phyloP scores from a whole-genome alignment of 2,797 vertebrate species.

The Sebastes reedi region DNA sequence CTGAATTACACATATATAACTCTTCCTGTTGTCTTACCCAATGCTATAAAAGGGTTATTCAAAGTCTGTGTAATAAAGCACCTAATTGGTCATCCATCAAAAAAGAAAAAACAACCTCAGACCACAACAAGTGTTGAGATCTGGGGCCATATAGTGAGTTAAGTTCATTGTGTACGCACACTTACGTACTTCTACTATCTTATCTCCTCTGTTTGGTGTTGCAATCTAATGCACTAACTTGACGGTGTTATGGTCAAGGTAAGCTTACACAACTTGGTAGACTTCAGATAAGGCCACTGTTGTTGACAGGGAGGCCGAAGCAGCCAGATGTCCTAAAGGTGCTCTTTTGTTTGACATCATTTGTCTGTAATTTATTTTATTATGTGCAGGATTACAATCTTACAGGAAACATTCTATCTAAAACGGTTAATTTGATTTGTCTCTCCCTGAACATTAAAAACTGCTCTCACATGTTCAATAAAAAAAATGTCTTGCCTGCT shows the following conservation, averaged over 20 bases:
- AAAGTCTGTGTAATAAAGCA: background rate
- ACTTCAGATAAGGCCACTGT: slow-evolving; percentile 68
- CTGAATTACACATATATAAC: background rate
- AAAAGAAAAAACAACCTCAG: background rate
- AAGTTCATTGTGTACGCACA: slow-evolving; percentile 40
- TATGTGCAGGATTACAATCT: background rate
- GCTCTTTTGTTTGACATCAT: background rate
- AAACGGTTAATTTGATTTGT: background rate
- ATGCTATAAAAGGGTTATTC: background rate
- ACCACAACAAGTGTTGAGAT: background rate
- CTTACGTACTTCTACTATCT: slow-evolving; percentile 67
- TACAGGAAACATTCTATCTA: background rate
- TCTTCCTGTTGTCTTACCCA: too few relatives aligned
- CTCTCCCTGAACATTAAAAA: background rate
- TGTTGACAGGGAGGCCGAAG: slow-evolving; percentile 26
- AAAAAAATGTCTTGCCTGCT: background rate
- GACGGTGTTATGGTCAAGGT: slow-evolving; percentile 69
- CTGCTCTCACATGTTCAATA: slow-evolving; percentile 2
- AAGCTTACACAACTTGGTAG: slow-evolving; percentile 68
- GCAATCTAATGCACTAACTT: slow-evolving; percentile 69
- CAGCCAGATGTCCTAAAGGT: background rate
- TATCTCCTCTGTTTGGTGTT: slow-evolving; percentile 72
- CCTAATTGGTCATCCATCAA: background rate
- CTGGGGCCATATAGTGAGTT: background rate
- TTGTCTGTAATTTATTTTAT: background rate